Evolutionary conservation across 2,888 invertebrate species (phyloP).

Genomic region (Furcula furcula): DNA sequence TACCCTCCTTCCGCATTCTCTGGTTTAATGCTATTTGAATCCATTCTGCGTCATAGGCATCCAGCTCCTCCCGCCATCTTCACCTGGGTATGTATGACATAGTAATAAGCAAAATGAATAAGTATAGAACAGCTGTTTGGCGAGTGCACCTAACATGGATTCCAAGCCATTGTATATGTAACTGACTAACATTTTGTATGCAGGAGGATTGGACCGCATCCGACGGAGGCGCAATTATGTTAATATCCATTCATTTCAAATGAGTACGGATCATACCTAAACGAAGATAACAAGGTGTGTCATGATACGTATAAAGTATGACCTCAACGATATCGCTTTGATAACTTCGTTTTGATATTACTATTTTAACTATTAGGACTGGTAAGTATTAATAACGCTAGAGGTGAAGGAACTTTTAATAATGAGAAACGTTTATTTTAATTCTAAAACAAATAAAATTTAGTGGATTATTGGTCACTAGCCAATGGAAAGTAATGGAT

Average conservation of each 20-base stretch:
- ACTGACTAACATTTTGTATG: constrained; percentile 49
- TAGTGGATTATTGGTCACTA: no score
- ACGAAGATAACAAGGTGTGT: constrained; percentile 48
- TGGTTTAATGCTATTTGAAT: no score
- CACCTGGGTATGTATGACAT: no score
- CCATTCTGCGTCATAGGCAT: no score
- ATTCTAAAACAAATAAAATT: no score
- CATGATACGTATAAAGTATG: constrained; percentile 19
- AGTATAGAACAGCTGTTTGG: no score
- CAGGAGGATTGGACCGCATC: constrained; percentile 38
- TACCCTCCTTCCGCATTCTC: no score
- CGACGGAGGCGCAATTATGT: constrained; percentile 57
- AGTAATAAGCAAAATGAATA: no score
- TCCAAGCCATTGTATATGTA: constrained; percentile 22
- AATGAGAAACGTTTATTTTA: neutral
- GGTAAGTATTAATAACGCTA: neutral
- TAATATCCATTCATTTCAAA: constrained; percentile 76
- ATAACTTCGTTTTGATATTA: constrained; percentile 14
- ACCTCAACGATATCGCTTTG: constrained; percentile 35
- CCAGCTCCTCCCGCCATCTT: no score
- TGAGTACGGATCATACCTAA: constrained; percentile 56
- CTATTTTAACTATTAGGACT: neutral
- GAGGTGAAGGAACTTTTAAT: neutral
- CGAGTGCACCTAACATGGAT: constrained; percentile 28
- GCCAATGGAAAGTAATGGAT: no score